These are phyloP conservation scores for Symphodus melops DNA, from an alignment of 2,113 vertebrate species.

Conservation along the genomic window DNA sequence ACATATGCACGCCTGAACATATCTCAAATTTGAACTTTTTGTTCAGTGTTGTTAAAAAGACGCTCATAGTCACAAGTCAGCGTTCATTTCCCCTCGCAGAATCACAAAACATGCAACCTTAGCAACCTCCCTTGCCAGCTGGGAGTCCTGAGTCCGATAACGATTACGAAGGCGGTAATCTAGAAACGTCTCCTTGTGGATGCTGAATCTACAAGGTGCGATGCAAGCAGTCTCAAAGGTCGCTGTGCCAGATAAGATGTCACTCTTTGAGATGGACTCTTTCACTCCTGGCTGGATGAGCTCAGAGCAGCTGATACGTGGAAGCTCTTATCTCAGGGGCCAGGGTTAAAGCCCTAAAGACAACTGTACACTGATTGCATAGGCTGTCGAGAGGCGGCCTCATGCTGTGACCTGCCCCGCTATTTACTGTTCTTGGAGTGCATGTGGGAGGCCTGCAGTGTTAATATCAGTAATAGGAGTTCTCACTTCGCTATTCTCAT, in stretches of 20 bases:
- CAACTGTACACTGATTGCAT: slow-evolving; percentile 14
- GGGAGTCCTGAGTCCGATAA: slow-evolving; percentile 52
- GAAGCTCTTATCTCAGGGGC: slow-evolving; percentile 38
- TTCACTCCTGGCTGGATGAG: slow-evolving; percentile 47
- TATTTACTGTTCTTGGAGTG: neutral
- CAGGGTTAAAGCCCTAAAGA: slow-evolving; percentile 35
- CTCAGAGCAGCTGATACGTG: slow-evolving; percentile 44
- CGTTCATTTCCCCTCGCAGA: neutral
- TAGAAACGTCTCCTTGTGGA: slow-evolving; percentile 21
- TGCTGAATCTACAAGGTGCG: slow-evolving; percentile 53
- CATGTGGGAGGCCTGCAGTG: neutral
- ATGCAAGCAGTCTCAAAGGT: slow-evolving; percentile 76
- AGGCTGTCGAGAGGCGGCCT: neutral
- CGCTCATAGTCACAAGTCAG: no score
- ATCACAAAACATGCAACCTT: slow-evolving; percentile 5
- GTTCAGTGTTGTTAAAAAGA: neutral
- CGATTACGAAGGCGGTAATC: slow-evolving; percentile 44
- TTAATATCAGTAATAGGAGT: neutral
- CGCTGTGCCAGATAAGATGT: slow-evolving; percentile 67
- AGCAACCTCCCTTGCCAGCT: neutral
- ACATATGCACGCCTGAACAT: no score
- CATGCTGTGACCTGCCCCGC: slow-evolving; percentile 8
- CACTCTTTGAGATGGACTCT: slow-evolving; percentile 41
- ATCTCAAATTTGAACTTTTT: no score
- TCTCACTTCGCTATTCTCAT: no score